Conservation (phyloP, 2,797 vertebrate species). For the Chromis chromis region DNA sequence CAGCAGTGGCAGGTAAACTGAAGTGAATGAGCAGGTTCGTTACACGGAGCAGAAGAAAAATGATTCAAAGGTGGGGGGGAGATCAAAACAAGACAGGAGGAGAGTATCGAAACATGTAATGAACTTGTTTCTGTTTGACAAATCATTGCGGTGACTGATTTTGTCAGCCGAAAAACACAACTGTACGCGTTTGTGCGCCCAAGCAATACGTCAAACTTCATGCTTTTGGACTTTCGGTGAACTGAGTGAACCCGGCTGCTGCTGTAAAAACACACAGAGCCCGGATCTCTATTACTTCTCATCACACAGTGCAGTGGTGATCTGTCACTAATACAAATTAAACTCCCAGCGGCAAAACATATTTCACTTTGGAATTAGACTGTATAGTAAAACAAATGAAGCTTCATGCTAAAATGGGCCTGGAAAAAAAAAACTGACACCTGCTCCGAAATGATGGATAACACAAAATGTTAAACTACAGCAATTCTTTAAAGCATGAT, state of each 20-base stretch:
- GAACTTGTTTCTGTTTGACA: slow-evolving; percentile 2
- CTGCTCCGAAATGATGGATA: slow-evolving; percentile 24
- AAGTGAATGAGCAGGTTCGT: too few species aligned
- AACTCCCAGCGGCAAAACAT: slow-evolving; percentile 23
- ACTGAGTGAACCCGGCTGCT: slow-evolving; percentile 6
- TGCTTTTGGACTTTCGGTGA: not conserved
- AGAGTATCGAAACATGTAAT: too few species aligned
- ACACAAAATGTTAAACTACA: not conserved
- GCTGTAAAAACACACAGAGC: slow-evolving; percentile 2
- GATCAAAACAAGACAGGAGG: too few species aligned
- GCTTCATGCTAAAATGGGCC: not conserved
- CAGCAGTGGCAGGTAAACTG: too few species aligned
- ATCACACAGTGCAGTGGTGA: slow-evolving; percentile 23
- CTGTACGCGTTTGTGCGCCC: too few species aligned
- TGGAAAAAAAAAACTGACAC: not conserved
- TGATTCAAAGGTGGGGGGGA: too few species aligned
- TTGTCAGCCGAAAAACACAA: too few species aligned
- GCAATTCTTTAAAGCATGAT: slow-evolving; percentile 8
- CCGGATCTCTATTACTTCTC: not conserved
- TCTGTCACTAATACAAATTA: slow-evolving; percentile 41
- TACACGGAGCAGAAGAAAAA: too few species aligned
- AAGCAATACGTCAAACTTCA: not conserved
- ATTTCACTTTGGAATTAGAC: not conserved
- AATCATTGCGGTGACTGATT: not conserved
- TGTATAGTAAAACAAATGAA: not conserved